Evolutionary conservation across 2,888 invertebrate species (phyloP).

Genomic region (Pollenia labialis): DNA sequence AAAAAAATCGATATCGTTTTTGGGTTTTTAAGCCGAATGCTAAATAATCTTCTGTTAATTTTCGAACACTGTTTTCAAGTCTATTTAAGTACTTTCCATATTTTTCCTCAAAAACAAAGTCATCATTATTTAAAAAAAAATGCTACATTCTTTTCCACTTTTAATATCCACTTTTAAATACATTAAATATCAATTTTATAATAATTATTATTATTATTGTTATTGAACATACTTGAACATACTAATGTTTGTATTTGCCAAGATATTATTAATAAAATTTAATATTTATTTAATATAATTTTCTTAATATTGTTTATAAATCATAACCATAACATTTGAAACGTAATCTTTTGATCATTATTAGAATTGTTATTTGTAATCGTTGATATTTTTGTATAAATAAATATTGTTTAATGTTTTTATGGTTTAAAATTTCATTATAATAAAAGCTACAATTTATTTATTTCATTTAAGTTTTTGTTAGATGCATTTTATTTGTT

Average conservation of each 20-base stretch:
- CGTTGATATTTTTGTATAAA: background rate
- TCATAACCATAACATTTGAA: constrained; percentile 13
- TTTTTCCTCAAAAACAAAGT: no score
- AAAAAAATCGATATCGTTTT: no score
- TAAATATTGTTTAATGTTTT: constrained; percentile 11
- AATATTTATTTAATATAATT: constrained; percentile 20
- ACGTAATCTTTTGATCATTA: constrained; percentile 23
- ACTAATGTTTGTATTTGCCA: background rate
- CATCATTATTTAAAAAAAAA: no score
- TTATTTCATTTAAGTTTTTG: constrained; percentile 30
- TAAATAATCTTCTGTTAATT: no score
- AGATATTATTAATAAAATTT: background rate
- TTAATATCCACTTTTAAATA: background rate
- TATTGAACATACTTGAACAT: background rate
- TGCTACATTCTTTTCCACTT: no score
- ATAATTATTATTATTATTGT: constrained; percentile 20
- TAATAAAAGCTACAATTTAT: constrained; percentile 52
- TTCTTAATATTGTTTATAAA: constrained; percentile 30
- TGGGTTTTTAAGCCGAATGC: no score
- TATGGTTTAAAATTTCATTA: constrained; percentile 22
- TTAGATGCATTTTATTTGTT: constrained; percentile 46
- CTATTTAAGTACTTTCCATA: no score
- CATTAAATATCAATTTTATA: constrained; percentile 22
- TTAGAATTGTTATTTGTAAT: background rate
- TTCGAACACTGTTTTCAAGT: no score